Evolutionary conservation across 2,113 vertebrate species (phyloP).

Genomic region (Nycticryphes semicollaris): DNA sequence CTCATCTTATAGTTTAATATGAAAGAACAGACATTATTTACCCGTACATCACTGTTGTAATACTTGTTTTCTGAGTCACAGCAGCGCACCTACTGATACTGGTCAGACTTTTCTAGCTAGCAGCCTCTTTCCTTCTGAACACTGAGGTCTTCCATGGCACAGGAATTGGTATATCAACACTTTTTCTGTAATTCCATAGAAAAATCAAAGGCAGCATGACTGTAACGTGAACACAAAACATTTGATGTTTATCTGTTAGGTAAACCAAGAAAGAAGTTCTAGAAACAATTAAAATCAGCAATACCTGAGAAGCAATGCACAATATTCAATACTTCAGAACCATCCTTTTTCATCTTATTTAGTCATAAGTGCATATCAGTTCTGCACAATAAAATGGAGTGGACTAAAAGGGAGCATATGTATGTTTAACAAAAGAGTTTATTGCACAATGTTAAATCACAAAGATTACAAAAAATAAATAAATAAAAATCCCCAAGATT

Average conservation of each 20-base stretch:
- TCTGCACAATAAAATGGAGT: neutral
- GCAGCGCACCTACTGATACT: neutral
- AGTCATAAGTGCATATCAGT: neutral
- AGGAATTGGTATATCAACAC: neutral
- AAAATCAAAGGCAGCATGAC: neutral
- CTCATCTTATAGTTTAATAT: neutral
- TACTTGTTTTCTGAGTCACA: neutral
- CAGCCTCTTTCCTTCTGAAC: neutral
- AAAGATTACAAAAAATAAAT: neutral
- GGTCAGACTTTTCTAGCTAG: neutral
- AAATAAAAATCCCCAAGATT: neutral
- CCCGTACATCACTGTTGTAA: neutral
- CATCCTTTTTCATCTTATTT: neutral
- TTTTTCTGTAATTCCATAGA: neutral
- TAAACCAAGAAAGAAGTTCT: neutral
- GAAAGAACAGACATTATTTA: neutral
- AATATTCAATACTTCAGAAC: neutral
- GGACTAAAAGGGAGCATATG: neutral
- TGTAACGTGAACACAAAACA: neutral
- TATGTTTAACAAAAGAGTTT: slow-evolving; percentile 16
- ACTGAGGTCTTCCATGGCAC: neutral
- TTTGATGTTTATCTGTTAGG: neutral
- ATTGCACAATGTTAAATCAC: neutral
- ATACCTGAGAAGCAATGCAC: neutral
- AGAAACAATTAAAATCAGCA: neutral